Evolutionary conservation across 2,888 invertebrate genomes (phyloP).

Genomic region (Cantharis rustica): DNA sequence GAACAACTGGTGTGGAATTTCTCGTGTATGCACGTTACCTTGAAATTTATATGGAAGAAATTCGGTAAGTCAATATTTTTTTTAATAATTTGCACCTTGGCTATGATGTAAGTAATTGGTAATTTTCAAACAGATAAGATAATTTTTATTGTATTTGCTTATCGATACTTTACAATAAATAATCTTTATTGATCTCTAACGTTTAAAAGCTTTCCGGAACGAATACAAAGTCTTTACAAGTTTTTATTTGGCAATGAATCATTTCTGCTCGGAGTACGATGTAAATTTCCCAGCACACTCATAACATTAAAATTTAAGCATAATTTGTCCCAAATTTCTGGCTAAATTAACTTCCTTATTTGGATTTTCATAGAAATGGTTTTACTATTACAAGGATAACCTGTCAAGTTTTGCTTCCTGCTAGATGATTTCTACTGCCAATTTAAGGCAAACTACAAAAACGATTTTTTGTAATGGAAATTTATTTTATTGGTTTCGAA

Average conservation of each 20-base stretch:
- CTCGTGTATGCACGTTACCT: slow-evolving; percentile 95
- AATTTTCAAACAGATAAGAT: background rate
- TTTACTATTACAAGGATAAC: background rate
- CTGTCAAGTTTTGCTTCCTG: background rate
- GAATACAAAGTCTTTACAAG: background rate
- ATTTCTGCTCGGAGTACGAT: no score
- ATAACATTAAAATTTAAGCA: no score
- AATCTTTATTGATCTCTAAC: background rate
- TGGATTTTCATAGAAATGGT: background rate
- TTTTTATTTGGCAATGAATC: background rate
- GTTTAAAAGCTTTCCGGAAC: background rate
- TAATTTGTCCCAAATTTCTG: background rate
- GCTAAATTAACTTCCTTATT: background rate
- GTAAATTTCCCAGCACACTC: no score
- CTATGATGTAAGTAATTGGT: background rate
- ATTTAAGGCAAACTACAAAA: background rate
- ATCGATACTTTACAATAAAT: background rate
- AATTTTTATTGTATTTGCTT: background rate
- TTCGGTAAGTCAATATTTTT: slow-evolving; percentile 61
- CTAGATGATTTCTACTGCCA: background rate
- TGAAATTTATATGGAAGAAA: slow-evolving; percentile 95
- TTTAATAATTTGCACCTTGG: background rate
- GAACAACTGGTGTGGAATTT: slow-evolving; percentile 92
- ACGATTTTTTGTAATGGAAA: background rate
- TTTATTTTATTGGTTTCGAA: background rate